These are phyloP conservation scores for Anthopleura sola DNA, from an alignment of 64 coral and sea anemone genomes.

Conservation along the genomic window DNA sequence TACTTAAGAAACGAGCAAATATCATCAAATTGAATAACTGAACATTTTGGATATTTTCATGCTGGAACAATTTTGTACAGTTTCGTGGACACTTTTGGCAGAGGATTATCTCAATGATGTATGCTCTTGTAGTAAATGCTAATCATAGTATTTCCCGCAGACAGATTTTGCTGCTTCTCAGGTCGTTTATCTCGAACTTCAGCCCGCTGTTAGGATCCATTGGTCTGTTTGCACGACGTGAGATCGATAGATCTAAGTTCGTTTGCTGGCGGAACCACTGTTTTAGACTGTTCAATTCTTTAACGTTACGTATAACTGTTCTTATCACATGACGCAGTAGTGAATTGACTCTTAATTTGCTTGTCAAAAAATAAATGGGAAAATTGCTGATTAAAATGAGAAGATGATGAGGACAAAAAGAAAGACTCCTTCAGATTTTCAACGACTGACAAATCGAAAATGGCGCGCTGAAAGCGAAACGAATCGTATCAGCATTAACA, in stretches of 20 bases:
- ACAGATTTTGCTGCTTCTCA: not conserved
- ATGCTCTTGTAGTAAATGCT: not conserved
- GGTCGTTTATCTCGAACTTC: not conserved
- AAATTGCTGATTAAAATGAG: not conserved
- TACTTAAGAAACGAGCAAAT: not conserved
- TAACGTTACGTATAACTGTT: not conserved
- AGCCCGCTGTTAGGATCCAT: not conserved
- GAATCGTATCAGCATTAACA: not conserved
- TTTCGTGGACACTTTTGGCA: not conserved
- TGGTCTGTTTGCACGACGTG: constrained; percentile 11
- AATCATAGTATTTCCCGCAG: not conserved
- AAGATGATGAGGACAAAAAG: not conserved
- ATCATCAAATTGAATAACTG: not conserved
- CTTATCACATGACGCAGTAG: not conserved
- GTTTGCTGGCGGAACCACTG: too few species aligned
- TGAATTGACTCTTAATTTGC: not conserved
- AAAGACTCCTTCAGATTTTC: not conserved
- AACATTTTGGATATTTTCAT: not conserved
- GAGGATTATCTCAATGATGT: not conserved
- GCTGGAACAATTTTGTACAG: not conserved
- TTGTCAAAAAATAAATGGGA: not conserved
- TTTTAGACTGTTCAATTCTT: not conserved
- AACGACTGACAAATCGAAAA: not conserved
- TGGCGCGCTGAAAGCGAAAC: not conserved
- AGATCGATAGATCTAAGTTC: not conserved